These are phyloP conservation scores for Telmatochromis sp. DNA, from an alignment of 2,113 vertebrate genomes.

Conservation along the genomic window DNA sequence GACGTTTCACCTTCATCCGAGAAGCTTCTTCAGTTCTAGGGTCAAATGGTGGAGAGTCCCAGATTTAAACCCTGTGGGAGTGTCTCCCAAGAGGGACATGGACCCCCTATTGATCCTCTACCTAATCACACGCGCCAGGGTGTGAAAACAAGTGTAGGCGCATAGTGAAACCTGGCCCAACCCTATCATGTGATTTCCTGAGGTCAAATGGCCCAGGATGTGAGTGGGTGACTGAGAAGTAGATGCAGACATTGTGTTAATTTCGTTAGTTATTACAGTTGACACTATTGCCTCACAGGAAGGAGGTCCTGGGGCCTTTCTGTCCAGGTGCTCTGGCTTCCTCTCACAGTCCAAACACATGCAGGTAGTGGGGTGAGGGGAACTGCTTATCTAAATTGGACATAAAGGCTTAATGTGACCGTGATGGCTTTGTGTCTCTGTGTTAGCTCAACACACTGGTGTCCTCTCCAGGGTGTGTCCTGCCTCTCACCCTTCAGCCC, in stretches of 20 bases:
- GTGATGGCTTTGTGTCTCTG: not conserved
- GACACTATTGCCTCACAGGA: not conserved
- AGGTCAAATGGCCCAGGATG: not conserved
- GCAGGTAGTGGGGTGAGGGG: not conserved
- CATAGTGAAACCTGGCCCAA: rapidly evolving
- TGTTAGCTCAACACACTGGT: not conserved
- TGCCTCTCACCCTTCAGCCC: not conserved
- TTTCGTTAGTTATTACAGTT: rapidly evolving
- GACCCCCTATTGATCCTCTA: too few relatives aligned
- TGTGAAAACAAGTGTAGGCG: too few relatives aligned
- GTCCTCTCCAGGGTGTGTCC: not conserved
- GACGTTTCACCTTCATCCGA: too few relatives aligned
- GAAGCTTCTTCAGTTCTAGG: too few relatives aligned
- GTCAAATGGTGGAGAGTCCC: too few relatives aligned
- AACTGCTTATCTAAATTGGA: not conserved
- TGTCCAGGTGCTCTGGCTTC: not conserved
- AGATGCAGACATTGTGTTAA: rapidly evolving
- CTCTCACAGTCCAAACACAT: not conserved
- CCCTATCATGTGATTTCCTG: not conserved
- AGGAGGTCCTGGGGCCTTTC: not conserved
- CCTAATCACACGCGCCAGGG: too few relatives aligned
- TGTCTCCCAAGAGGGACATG: too few relatives aligned
- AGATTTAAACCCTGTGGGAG: too few relatives aligned
- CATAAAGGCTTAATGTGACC: not conserved
- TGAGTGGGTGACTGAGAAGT: not conserved